Evolutionary conservation across 2,888 invertebrate genomes (phyloP), one percentile per base, ranked within the genome.

Genomic region (Pseudococcus longispinus): DNA sequence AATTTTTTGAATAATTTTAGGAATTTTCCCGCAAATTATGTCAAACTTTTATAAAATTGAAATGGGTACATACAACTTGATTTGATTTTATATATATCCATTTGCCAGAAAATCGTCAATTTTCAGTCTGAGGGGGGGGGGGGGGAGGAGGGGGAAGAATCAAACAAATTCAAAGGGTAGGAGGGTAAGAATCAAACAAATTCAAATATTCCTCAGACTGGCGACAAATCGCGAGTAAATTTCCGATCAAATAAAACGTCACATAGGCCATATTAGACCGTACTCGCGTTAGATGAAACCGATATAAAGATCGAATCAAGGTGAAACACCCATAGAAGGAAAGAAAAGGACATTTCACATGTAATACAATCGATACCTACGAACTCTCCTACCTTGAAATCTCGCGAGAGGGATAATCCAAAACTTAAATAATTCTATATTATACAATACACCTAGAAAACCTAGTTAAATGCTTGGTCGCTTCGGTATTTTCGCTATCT

Each of bases 301-400:
- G 70, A 70, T 70, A 70, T 70, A 70, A 70, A 70, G 29, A 70
- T 70, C 2, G 0, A 70, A 70, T 70, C 70, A 70, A 70, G 70
- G 70, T 70, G 70, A 70, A 70, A 70, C 29, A 29, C 70, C 70
- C 70, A 8, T 70, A 70, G 70, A 70, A 29, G 70, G 70, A 29
- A 70, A 70, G 26, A 70, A 70, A 70, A 70, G 70, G 70, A 70
- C 70, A 70, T 8, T 65, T 26, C 6, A 29, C 13, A 23, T 26
- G 11, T 65, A 65, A 65, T 3, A 65, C 23, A 65, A 65, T 65
- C 65, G 18, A 70, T 26, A n/a, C 60, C 65, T 23, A 65, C 29
- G 29, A 23, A 60, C 60, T 60, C 29, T 18, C 18, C 70, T 29
- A 70, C 70, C 70, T 70, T 70, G 70, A 29, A 70, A 70, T 29